Evolutionary conservation across 2,888 invertebrate genomes (phyloP).

Genomic region (Heteropelma amictum): DNA sequence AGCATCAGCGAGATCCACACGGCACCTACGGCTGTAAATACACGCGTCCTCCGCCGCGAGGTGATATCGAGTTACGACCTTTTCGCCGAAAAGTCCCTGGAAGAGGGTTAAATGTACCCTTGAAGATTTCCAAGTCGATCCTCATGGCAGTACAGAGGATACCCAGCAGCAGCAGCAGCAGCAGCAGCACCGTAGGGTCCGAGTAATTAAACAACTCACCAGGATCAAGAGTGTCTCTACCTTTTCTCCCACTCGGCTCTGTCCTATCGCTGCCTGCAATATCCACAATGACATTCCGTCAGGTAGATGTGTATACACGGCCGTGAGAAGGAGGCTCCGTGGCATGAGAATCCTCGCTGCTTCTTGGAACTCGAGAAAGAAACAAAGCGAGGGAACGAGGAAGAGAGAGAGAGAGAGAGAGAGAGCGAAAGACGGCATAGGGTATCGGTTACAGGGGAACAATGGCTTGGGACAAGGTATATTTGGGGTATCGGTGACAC

Average conservation of each 20-base stretch:
- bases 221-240: constrained; percentile 14
- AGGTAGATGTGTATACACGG: constrained; percentile 16
- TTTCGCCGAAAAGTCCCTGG: constrained; percentile 22
- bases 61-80: constrained; percentile 30
- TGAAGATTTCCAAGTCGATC: background rate
- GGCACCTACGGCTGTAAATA: constrained; percentile 18
- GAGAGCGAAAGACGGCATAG: background rate
- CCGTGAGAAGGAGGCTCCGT: constrained; percentile 21
- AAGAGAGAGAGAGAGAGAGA: background rate
- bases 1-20: background rate
- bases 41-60: background rate
- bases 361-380: constrained; percentile 46
- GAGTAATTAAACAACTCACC: constrained; percentile 45
- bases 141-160: background rate
- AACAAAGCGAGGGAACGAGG: too few species aligned
- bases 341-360: constrained; percentile 25
- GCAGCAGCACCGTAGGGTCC: constrained; percentile 1
- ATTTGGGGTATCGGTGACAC: constrained; percentile 72
- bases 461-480: constrained; percentile 63
- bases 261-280: background rate
- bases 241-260: background rate
- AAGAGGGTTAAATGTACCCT: constrained; percentile 5
- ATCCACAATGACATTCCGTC: constrained; percentile 21
- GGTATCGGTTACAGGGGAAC: constrained; percentile 68
- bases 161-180: too few species aligned